phyloP scores from a whole-genome alignment of 2,113 vertebrate species.

The Crotophaga sulcirostris region DNA sequence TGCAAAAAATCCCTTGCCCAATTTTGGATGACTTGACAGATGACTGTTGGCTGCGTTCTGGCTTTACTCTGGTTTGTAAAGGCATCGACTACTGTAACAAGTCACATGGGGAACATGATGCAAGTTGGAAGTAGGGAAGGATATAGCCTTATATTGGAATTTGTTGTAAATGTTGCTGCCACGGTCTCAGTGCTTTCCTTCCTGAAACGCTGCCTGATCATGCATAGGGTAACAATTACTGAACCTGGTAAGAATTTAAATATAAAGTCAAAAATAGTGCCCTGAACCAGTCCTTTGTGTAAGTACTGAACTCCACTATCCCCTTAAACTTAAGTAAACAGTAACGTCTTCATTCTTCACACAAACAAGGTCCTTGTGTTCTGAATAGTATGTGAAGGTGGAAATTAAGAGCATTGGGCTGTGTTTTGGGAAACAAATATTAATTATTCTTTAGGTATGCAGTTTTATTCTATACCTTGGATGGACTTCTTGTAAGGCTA shows the following conservation, averaged over 20 bases:
- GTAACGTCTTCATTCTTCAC: background rate
- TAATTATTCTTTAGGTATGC: background rate
- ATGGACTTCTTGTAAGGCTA: background rate
- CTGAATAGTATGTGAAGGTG: background rate
- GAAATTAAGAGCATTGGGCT: background rate
- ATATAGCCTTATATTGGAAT: background rate
- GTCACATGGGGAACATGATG: background rate
- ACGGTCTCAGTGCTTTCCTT: background rate
- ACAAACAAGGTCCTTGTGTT: background rate
- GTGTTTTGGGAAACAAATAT: background rate
- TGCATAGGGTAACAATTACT: background rate
- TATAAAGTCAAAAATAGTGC: background rate
- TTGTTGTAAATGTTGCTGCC: background rate
- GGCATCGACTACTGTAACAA: background rate
- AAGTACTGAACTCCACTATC: background rate
- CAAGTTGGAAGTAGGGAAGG: background rate
- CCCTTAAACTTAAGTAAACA: background rate
- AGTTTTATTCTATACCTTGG: background rate
- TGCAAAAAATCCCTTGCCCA: background rate
- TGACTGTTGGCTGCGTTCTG: background rate
- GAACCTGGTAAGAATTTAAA: background rate
- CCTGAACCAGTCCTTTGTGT: background rate
- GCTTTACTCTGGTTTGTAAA: background rate
- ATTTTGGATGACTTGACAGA: background rate
- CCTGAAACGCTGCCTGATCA: background rate